Base-by-base conservation (phyloP, 2,888 invertebrate genomes). In the Heteropelma amictum region DNA sequence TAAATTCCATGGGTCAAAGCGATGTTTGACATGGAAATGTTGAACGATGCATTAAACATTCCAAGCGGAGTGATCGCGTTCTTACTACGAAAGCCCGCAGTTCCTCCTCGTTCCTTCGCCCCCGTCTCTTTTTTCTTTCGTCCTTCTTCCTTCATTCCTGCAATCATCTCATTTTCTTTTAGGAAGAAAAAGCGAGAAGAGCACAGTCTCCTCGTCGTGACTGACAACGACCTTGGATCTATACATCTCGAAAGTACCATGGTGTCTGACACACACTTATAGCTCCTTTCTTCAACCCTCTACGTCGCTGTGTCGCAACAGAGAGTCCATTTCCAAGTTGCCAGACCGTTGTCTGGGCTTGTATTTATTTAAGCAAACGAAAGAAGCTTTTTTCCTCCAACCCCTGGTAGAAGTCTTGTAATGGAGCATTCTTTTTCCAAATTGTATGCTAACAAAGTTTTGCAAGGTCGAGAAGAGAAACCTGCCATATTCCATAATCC, bases 1-100 rank as follows among this genome's bases (percentile, higher is more conserved):
- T 82, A 88, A 88, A 88, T 88, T 89, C 86, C 86, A 83, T 85
- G 85, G 87, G 88, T 88, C 88, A 88, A 89, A 88, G 87, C 88
- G 83, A 88, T 89, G 89, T 89, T 89, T 89, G 89, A 89, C 88
- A 89, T 89, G 89, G 88, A 88, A 89, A 89, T 89, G 86, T 84
- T 83, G 85, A 84, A 78, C 84, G 85, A 87, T 89, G 88, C 89
- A 89, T 89, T 89, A 89, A 88, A 89, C 88, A 89, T 89, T 82
- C 80, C 79, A 35, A 35, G 82, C 80, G 77, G 80, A 85, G 83
- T 85, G 83, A 79, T 82, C 65, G 56, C 65, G 70, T 45, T 60
- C 49, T n/a, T n/a, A 17, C 28, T 40, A 61, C 23, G 56, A 67
- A 61, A 60, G 56, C 49, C 56, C 33, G 14, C 30, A 26, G 19